Evolutionary conservation across 1,140 invertebrate genomes (phyloP), one percentile per base, ranked within the genome.

Genomic region (Gonatopus flavifemur): DNA sequence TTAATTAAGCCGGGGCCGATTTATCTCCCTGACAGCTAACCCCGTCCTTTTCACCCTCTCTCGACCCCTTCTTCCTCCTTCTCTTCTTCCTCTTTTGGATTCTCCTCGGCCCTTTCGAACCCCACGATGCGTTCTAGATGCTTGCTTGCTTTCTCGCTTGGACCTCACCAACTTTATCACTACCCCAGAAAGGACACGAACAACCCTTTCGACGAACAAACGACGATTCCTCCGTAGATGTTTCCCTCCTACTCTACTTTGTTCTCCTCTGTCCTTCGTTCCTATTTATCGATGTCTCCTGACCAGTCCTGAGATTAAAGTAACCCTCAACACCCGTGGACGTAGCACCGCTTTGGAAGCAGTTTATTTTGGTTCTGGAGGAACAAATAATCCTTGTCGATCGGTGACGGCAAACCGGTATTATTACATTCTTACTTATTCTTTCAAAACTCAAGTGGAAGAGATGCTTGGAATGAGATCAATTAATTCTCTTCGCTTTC

Each of bases 1-100:
- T 78, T 78, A 78, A 78, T 78, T 78, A 78, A 77, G 76, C 76
- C 63, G 62, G 70, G 64, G 67, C 72, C 76, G 76, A 77, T 77
- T 78, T 78, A 77, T 78, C 76, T 78, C 76, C 59, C 73, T 77
- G 76, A 77, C 75, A 77, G 76, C 68, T 66, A 67, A 67, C 66
- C 67, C 66, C 67, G 60, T 64, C 63, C 67, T 72, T 67, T 70
- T 64, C 50, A 62, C 36, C 60, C 55, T n/a, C 67, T 72, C 67
- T 70, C 64, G 49, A 62, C 36, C 60, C 55, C n/a, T n/a, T n/a
- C n/a, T n/a, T 42, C 56, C 53, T 49, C 3, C n/a, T 41, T 32
- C 51, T 52, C 46, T 56, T 62, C 47, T 53, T 59, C 40, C 50
- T 53, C 61, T 51, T 57, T 68, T 62, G 67, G 63, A 70, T 68